Evolutionary conservation across 92 coral and sea anemone genomes (phyloP).

Genomic region (Umimayanthus kanabou): DNA sequence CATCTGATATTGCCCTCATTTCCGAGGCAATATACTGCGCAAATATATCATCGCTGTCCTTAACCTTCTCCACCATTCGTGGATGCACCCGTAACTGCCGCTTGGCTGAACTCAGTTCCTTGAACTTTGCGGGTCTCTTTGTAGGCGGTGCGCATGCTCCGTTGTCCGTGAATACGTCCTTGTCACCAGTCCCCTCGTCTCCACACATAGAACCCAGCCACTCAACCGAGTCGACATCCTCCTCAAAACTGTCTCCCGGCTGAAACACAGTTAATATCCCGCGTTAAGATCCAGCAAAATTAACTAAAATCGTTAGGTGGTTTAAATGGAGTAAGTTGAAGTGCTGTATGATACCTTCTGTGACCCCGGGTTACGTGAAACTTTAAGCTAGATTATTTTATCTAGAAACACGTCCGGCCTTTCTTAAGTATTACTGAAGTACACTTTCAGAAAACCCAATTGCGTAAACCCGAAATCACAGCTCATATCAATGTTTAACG

Average conservation of each 20-base stretch:
- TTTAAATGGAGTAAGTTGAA: too few species aligned
- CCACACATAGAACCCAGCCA: conserved; percentile 25
- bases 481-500: too few species aligned
- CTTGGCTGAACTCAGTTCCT: conserved; percentile 12
- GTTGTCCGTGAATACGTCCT: neutral
- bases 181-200: conserved; percentile 7
- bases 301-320: neutral
- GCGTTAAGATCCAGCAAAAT: neutral
- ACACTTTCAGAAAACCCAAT: too few species aligned
- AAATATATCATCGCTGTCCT: conserved; percentile 29
- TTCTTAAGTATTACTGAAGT: too few species aligned
- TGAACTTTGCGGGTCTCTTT: conserved; percentile 10
- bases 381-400: too few species aligned
- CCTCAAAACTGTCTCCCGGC: conserved; percentile 35
- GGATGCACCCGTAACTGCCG: neutral
- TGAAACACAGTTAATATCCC: neutral
- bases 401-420: too few species aligned
- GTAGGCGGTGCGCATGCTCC: neutral
- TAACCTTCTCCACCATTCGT: neutral
- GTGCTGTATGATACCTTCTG: too few species aligned
- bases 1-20: conserved; percentile 21
- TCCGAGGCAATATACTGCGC: conserved; percentile 45
- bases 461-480: too few species aligned
- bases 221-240: conserved; percentile 23
- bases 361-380: too few species aligned